Percentiles rank a stretch among this genome's conserved stretches.
Conservation (phyloP, 2,888 invertebrate genomes). For the Epsilonema sp. region DNA sequence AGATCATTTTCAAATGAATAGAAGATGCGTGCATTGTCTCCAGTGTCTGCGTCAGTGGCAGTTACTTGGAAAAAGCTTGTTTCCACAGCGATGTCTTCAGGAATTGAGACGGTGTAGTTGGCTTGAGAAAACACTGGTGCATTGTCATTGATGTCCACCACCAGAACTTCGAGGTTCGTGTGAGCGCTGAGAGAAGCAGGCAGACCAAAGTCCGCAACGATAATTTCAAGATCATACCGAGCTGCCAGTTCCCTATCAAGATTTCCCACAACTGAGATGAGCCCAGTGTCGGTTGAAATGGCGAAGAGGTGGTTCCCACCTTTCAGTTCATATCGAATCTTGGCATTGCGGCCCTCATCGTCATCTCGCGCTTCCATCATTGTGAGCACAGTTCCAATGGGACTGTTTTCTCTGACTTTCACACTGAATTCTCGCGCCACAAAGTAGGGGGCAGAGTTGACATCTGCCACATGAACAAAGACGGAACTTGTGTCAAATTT, state of each 20-base stretch:
- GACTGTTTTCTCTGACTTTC: slow-evolving; percentile 56
- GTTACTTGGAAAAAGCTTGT: slow-evolving; percentile 30
- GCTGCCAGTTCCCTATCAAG: slow-evolving; percentile 62
- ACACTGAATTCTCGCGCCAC: not conserved
- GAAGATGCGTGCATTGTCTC: slow-evolving; percentile 37
- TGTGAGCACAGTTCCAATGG: slow-evolving; percentile 50
- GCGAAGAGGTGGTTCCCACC: slow-evolving; percentile 42
- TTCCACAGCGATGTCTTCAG: slow-evolving; percentile 60
- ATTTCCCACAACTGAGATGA: slow-evolving; percentile 60
- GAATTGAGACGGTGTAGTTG: slow-evolving; percentile 55
- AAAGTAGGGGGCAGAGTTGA: slow-evolving; percentile 9
- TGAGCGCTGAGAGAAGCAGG: slow-evolving; percentile 53
- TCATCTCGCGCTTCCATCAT: slow-evolving; percentile 75
- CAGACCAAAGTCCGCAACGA: slow-evolving; percentile 19
- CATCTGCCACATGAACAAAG: slow-evolving; percentile 50
- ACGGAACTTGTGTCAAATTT: slow-evolving; percentile 68
- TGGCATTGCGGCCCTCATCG: slow-evolving; percentile 76
- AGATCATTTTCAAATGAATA: slow-evolving; percentile 52
- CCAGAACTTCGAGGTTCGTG: slow-evolving; percentile 75
- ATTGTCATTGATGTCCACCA: slow-evolving; percentile 45
- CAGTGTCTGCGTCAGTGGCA: slow-evolving; percentile 30
- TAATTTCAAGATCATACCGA: slow-evolving; percentile 62
- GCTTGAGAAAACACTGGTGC: slow-evolving; percentile 31
- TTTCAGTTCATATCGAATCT: slow-evolving; percentile 34
- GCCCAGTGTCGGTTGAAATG: slow-evolving; percentile 81